Percentiles rank a stretch among this genome's conserved stretches.
Evolutionary conservation across 1,140 invertebrate genomes (phyloP).

Genomic region (Drosophila sucinea): DNA sequence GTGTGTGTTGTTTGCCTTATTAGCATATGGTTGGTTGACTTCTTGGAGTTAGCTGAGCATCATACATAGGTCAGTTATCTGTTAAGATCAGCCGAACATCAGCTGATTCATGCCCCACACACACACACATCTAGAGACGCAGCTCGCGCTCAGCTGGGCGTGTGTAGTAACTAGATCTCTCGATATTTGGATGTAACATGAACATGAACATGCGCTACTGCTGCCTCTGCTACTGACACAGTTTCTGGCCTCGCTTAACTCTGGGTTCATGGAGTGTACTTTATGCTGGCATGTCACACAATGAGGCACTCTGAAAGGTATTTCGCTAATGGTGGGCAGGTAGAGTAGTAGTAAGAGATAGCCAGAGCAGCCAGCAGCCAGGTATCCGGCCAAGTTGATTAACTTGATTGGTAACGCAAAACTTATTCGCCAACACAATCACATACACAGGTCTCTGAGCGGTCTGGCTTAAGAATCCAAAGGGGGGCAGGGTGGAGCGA

Average conservation of each 20-base stretch:
- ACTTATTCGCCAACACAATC: conserved; percentile 74
- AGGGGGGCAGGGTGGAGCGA: conserved; percentile 13
- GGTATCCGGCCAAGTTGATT: conserved; percentile 76
- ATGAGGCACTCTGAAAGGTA: conserved; percentile 70
- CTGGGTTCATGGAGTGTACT: conserved; percentile 43
- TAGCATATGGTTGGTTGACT: conserved; percentile 61
- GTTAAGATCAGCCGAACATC: conserved; percentile 19
- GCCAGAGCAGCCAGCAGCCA: conserved; percentile 20
- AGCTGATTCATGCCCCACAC: conserved; percentile 68
- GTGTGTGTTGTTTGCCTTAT: conserved; percentile 53
- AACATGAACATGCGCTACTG: conserved; percentile 55
- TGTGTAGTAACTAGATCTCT: conserved; percentile 30
- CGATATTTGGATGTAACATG: conserved; percentile 59
- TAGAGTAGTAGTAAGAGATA: conserved; percentile 26
- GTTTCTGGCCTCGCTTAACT: conserved; percentile 63
- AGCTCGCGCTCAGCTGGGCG: conserved; percentile 13
- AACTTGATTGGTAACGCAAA: conserved; percentile 82
- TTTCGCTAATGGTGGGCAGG: conserved; percentile 66
- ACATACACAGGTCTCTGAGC: conserved; percentile 20
- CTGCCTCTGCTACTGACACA: conserved; percentile 67
- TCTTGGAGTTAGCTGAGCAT: conserved; percentile 41
- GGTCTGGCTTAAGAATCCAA: conserved; percentile 55
- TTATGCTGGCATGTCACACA: conserved; percentile 58
- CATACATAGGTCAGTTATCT: conserved; percentile 74
- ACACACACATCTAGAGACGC: conserved; percentile 47